These are phyloP conservation scores for Tenrec ecaudatus DNA, from an alignment of 2,113 vertebrate species.

Conservation along the genomic window DNA sequence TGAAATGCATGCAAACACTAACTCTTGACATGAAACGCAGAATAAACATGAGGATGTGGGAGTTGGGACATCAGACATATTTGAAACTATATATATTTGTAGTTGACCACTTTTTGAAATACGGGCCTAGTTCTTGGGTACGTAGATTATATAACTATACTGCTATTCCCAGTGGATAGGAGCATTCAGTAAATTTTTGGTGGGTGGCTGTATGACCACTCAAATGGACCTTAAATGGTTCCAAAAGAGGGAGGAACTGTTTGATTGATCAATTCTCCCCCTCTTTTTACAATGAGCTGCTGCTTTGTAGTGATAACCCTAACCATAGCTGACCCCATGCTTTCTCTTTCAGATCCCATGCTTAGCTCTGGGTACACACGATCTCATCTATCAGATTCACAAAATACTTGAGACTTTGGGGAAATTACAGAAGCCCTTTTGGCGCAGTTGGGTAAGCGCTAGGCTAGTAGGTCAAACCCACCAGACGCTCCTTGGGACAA, in stretches of 20 bases:
- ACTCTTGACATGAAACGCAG: not conserved
- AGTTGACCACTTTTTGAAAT: conserved; percentile 18
- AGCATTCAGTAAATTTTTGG: conserved; percentile 10
- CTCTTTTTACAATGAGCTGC: not conserved
- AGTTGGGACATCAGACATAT: not conserved
- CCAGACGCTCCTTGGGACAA: too few species aligned
- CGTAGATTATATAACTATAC: not conserved
- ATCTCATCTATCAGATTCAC: conserved; percentile 33
- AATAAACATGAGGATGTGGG: conserved; percentile 37
- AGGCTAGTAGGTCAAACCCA: too few species aligned
- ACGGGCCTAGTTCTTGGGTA: not conserved
- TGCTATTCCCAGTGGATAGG: not conserved
- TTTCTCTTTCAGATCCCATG: not conserved
- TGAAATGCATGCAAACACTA: conserved; percentile 22
- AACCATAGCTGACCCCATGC: not conserved
- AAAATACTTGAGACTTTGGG: conserved; percentile 21
- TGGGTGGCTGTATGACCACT: not conserved
- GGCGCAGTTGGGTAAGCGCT: too few species aligned
- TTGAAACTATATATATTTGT: not conserved
- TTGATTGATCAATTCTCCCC: conserved; percentile 25
- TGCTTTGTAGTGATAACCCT: not conserved
- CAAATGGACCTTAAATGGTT: not conserved
- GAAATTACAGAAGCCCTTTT: not conserved
- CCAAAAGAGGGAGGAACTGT: not conserved
- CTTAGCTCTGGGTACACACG: not conserved